Base-by-base conservation (phyloP, 2,113 vertebrate species). In the Columbina picui region DNA sequence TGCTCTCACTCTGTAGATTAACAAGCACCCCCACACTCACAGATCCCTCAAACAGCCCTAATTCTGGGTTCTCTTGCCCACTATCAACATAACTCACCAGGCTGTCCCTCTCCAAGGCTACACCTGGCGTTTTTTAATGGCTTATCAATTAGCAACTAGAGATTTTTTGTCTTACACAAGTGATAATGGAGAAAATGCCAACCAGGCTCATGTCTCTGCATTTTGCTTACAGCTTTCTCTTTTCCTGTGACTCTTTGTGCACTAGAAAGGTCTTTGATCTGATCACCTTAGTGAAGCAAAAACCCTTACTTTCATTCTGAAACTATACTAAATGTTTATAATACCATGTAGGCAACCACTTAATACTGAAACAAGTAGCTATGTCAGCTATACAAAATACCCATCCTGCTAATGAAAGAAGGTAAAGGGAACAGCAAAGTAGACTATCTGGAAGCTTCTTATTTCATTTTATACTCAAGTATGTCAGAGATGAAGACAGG, bases 151-250 rank as follows among this genome's bases (percentile, higher is more conserved):
- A 84, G 13, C 10, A 6, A 61, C 29, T 57, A 7, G 38, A 74
- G 21, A 32, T 5, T 21, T 57, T 45, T 43, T 47, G 7, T 47
- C 49, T 63, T 41, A 26, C 27, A 25, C 17, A 74, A 61, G 10
- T 25, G 8, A 61, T 78, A 56, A 68, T 2, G 6, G 20, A 52
- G 14, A 69, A 61, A 78, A 70, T 22, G 25, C 7, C n/a, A 52
- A 15, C 3, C 5, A 53, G 38, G 7, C 45, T 38, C 64, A 5
- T 34, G 2, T 32, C 10, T 45, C 20, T 38, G 6, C 1, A 1
- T 47, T 56, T 70, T 89, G 50, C 32, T 75, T 57, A 27, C 7
- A 50, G 21, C 3, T 52, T 68, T 38, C 10, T 26, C 29, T 52
- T 9, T 68, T 85, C 16, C n/a, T 45, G 29, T 34, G 14, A 49